Base-by-base conservation (phyloP, 2,888 invertebrate genomes). In the Ariolimax columbianus region DNA sequence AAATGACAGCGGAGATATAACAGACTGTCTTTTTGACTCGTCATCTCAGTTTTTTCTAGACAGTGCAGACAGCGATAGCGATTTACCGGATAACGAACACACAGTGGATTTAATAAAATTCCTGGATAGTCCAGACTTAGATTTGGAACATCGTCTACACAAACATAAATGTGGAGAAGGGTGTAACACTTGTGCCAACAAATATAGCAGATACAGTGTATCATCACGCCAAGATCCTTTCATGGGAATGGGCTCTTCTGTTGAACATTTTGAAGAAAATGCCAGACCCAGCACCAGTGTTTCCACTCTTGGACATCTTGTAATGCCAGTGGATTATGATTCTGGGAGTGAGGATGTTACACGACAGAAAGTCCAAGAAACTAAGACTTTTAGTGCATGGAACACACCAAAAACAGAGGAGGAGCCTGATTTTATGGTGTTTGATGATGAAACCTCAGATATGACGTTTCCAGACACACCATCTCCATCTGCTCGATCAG, bases 81-180 rank as follows among this genome's bases (percentile, higher is more conserved):
- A 70, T n/a, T 78, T 84, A n/a, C 78, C 84, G 0, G 84, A 78
- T 40, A 55, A 84, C 55, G 84, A 84, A 55, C n/a, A 63, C n/a
- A n/a, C 84, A 51, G 70, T 84, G 78, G 84, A 84, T 77, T 84
- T 84, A 70, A 70, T 84, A 1, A 70, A 70, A 33, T 84, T 59
- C 30, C n/a, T 84, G 40, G 84, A 84, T 23, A 33, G 55, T 30
- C 9, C n/a, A 63, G 63, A 51, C n/a, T 7, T 38, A 2, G 70
- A 63, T 51, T 70, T 33, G 4, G 77, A 47, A 3, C 33, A n/a
- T 33, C 6, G 33, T 2, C 51, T 33, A 4, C 75, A 77, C 33
- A 55, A 33, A 1, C 23, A 77, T 63, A 55, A 72, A 6, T 83
- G 83, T 68, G 72, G 30, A 23, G 83, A 66, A 11, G 77, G 66